phyloP scores from a whole-genome alignment of 2,113 vertebrate species.

The Pterocles orientalis region DNA sequence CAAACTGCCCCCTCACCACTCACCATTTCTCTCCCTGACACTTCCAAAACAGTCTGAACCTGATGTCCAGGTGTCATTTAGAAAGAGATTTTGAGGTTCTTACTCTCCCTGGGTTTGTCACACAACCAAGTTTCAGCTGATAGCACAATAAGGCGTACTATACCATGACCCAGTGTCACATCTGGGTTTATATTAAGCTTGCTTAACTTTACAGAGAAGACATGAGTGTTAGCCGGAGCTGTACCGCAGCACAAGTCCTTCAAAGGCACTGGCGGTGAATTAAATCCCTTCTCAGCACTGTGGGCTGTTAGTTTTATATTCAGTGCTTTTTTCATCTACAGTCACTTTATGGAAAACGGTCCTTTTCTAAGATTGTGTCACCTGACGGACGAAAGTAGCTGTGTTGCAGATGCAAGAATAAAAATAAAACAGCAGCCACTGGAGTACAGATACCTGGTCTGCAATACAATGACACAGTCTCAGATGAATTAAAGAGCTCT shows the following conservation, averaged over 20 bases:
- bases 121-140: background rate
- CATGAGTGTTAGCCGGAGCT: background rate
- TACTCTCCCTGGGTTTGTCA: background rate
- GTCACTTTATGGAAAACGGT: background rate
- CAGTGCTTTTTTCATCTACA: background rate
- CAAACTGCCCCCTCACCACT: background rate
- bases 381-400: background rate
- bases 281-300: background rate
- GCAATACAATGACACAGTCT: background rate
- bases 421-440: slow-evolving; percentile 37
- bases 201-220: background rate
- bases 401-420: slow-evolving; percentile 20
- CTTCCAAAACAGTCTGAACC: background rate
- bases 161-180: background rate
- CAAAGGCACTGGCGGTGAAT: background rate
- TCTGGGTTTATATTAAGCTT: background rate
- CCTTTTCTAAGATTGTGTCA: background rate
- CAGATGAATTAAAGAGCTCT: slow-evolving; percentile 19
- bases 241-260: background rate
- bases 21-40: background rate
- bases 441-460: slow-evolving; percentile 46
- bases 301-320: background rate
- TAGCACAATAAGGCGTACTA: background rate
- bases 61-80: background rate
- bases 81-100: background rate